Evolutionary conservation across 2,113 vertebrate genomes (phyloP).

Genomic region (Nettapus auritus): DNA sequence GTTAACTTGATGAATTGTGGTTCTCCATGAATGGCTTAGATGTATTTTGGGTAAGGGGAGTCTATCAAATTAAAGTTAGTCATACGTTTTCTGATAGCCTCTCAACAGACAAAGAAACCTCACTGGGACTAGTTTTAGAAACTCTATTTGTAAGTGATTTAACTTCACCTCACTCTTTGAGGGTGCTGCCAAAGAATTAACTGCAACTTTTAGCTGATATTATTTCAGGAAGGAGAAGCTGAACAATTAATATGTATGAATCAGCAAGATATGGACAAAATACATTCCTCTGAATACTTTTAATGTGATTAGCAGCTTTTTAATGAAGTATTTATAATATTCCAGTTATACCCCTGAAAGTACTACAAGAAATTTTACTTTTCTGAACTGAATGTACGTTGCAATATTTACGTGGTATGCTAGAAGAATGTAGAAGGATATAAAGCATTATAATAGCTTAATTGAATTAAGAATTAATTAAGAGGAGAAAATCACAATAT

Average conservation of each 20-base stretch:
- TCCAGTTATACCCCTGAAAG: neutral
- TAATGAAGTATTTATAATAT: neutral
- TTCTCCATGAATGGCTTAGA: neutral
- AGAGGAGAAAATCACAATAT: neutral
- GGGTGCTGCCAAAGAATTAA: neutral
- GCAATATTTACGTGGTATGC: neutral
- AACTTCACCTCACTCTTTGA: neutral
- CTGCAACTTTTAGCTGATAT: neutral
- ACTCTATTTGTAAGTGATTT: neutral
- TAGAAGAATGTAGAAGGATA: neutral
- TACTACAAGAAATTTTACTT: neutral
- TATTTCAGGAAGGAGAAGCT: neutral
- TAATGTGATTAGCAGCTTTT: neutral
- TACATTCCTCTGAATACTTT: neutral
- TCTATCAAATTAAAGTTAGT: constrained; percentile 9
- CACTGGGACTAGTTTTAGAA: neutral
- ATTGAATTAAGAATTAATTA: neutral
- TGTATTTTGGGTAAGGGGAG: neutral
- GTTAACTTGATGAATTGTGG: constrained; percentile 15
- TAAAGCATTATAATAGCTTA: neutral
- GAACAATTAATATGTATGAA: neutral
- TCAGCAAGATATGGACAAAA: neutral
- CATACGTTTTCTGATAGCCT: neutral
- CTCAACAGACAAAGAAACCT: constrained; percentile 3
- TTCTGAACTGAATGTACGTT: neutral